phyloP scores from a whole-genome alignment of 2,113 vertebrate genomes.

The Brachirus orientalis region DNA sequence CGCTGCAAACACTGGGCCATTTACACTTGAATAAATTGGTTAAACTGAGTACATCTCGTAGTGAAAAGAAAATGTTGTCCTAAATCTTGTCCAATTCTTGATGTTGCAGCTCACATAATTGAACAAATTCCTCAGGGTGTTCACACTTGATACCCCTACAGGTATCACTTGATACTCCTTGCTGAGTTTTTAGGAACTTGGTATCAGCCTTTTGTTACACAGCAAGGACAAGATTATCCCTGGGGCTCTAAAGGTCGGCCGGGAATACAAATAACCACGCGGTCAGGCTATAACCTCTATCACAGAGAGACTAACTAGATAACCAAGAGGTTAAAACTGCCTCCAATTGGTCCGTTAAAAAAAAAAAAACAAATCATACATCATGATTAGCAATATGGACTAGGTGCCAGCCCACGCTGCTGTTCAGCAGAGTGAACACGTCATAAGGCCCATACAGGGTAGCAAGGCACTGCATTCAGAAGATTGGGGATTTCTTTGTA shows the following conservation, averaged over 20 bases:
- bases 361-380: constrained; percentile 34
- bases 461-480: constrained; percentile 11
- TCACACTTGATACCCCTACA: neutral
- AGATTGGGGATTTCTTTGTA: neutral
- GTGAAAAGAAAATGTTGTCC: neutral
- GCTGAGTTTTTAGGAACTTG: neutral
- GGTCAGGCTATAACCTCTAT: constrained; percentile 47
- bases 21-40: neutral
- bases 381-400: constrained; percentile 49
- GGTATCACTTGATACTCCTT: too few species aligned
- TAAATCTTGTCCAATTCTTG: neutral
- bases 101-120: neutral
- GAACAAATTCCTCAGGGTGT: neutral
- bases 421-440: constrained; percentile 49
- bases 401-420: constrained; percentile 47
- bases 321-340: constrained; percentile 41
- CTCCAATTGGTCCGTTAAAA: constrained; percentile 12
- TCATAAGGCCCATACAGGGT: constrained; percentile 13
- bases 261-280: constrained; percentile 59
- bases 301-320: constrained; percentile 45
- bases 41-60: neutral
- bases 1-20: neutral
- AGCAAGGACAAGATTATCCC: constrained; percentile 34
- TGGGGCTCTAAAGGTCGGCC: constrained; percentile 42
- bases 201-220: constrained; percentile 23